Evolutionary conservation across 92 coral and sea anemone species (phyloP).

Genomic region (Palythoa grandiflora): DNA sequence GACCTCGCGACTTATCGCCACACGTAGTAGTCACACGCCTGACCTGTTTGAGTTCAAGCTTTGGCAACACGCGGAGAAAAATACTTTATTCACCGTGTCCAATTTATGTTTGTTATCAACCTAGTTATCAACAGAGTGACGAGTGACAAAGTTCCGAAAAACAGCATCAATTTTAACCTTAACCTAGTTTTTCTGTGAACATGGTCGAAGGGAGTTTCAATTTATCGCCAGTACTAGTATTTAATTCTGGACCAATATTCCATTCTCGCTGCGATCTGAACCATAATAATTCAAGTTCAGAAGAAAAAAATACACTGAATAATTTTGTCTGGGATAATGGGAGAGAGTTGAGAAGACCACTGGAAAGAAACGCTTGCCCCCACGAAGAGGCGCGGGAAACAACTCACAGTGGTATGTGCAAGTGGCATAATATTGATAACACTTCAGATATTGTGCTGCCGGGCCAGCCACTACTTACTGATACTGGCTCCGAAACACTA

Average conservation of each 20-base stretch:
- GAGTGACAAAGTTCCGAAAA: not conserved
- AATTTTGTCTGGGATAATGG: not conserved
- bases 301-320: not conserved
- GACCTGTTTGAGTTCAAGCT: too few species aligned
- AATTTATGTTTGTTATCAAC: not conserved
- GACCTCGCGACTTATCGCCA: too few species aligned
- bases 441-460: not conserved
- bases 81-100: not conserved
- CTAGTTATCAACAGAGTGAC: not conserved
- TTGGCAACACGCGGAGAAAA: too few species aligned
- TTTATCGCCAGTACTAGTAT: conserved; percentile 33
- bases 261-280: not conserved
- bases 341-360: not conserved
- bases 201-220: conserved; percentile 3
- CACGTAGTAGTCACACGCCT: too few species aligned
- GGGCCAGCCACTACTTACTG: not conserved
- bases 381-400: not conserved
- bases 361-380: not conserved
- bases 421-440: not conserved
- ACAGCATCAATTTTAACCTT: not conserved
- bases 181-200: not conserved
- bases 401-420: not conserved
- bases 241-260: conserved; percentile 22
- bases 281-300: not conserved
- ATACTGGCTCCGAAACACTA: not conserved